Percentiles rank a stretch among this genome's conserved stretches.
Conservation (phyloP, 2,113 vertebrate genomes). For the Boleophthalmus pectinirostris region DNA sequence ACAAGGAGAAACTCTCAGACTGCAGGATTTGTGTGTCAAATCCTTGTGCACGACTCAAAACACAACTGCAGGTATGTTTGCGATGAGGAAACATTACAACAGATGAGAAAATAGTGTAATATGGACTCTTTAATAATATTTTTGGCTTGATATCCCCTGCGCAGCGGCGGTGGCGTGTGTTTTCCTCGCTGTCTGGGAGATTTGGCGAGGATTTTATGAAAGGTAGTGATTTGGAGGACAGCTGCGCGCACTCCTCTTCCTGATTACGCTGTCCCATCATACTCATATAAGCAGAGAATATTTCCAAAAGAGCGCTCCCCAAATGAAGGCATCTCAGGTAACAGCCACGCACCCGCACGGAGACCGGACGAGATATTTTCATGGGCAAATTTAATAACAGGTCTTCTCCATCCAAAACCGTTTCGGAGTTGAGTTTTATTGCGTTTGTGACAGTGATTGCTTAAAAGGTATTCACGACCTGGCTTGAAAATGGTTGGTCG, state of each 20-base stretch:
- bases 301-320: neutral
- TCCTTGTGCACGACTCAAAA: too few species aligned
- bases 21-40: too few species aligned
- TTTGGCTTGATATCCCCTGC: neutral
- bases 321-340: neutral
- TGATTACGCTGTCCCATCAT: conserved; percentile 23
- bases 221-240: conserved; percentile 50
- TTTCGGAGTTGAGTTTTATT: neutral
- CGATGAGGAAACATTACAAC: too few species aligned
- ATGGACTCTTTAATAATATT: too few species aligned
- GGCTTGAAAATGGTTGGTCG: neutral
- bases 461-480: neutral
- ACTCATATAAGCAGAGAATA: neutral
- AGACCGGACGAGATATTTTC: neutral
- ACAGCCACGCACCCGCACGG: neutral
- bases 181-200: conserved; percentile 29
- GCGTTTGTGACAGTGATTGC: neutral
- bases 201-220: conserved; percentile 35
- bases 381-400: neutral
- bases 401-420: neutral
- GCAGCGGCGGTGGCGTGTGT: conserved; percentile 1
- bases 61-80: too few species aligned
- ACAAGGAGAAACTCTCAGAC: too few species aligned
- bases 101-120: too few species aligned
- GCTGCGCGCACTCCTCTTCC: conserved; percentile 25